These are phyloP conservation scores for Cantharis rustica DNA, from an alignment of 2,888 invertebrate species.

Conservation along the genomic window DNA sequence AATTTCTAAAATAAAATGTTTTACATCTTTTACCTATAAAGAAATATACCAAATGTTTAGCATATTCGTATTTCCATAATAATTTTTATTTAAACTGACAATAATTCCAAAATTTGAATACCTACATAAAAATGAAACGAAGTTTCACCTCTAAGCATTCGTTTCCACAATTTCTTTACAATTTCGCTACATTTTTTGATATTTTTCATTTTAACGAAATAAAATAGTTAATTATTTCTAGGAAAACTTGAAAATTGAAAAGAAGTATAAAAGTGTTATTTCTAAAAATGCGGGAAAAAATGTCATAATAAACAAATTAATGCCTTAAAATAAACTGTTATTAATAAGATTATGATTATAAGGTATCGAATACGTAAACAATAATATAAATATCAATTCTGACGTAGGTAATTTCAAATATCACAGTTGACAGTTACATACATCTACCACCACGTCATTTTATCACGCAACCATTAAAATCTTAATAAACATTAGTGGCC, in stretches of 20 bases:
- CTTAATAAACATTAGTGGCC: not conserved
- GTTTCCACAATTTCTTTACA: not conserved
- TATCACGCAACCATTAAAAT: not conserved
- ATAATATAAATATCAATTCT: not conserved
- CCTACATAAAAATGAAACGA: not conserved
- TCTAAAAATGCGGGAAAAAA: not conserved
- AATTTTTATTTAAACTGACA: not conserved
- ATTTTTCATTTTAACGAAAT: not conserved
- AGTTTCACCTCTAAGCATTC: not conserved
- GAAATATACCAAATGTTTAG: not conserved
- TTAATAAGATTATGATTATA: not conserved
- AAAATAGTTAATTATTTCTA: not conserved
- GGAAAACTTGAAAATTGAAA: no score
- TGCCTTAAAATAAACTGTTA: not conserved
- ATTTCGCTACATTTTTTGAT: not conserved
- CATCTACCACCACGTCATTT: not conserved
- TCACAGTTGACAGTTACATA: not conserved
- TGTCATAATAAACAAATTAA: not conserved
- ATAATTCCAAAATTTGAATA: not conserved
- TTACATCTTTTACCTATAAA: not conserved
- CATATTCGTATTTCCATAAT: not conserved
- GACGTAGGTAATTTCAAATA: not conserved
- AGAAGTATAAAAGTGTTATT: not conserved
- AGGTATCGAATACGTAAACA: not conserved
- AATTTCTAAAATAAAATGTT: not conserved